Evolutionary conservation across 2,888 invertebrate species (phyloP), one percentile per base, ranked within the genome.

Genomic region (Ornithoptera priamus): DNA sequence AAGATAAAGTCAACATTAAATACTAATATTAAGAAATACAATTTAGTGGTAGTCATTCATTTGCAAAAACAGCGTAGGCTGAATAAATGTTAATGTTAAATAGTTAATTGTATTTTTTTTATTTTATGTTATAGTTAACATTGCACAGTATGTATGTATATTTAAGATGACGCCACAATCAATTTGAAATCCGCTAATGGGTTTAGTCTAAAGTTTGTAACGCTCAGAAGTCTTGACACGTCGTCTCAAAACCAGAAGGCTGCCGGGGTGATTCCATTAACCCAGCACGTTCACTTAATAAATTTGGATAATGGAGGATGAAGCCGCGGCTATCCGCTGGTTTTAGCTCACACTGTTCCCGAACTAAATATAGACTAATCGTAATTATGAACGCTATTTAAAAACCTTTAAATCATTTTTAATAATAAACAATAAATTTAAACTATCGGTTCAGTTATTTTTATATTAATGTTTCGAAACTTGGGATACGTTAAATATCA

Each of bases 191-290:
- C 62, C 62, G 57, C 36, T 65, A 65, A 69, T 62, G 69, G 65
- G 58, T 69, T 69, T 66, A 69, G 62, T 69, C 57, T 69, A 69
- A 68, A 69, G 62, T 69, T 69, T 66, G 57, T 50, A 69, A 69
- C 69, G 65, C 56, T 66, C 57, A 65, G 65, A 69, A 69, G 69
- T 69, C 69, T 69, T 69, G 69, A 69, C 69, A 61, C 65, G 69
- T 64, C 68, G 68, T 60, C 64, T 64, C 69, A 61, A 69, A 61
- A 69, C 69, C 69, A 69, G 65, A 65, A 69, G 65, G 65, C 62
- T 58, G 65, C 42, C 62, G 65, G 62, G 24, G 69, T 65, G 65
- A 69, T 69, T 69, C 65, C 65, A 69, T 62, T 69, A 69, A 66
- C 62, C 57, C 63, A 61, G 58, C 70, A 63, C 66, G 62, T 70